Evolutionary conservation across 2,113 vertebrate species (phyloP).

Genomic region (Thryonomys swinderianus): DNA sequence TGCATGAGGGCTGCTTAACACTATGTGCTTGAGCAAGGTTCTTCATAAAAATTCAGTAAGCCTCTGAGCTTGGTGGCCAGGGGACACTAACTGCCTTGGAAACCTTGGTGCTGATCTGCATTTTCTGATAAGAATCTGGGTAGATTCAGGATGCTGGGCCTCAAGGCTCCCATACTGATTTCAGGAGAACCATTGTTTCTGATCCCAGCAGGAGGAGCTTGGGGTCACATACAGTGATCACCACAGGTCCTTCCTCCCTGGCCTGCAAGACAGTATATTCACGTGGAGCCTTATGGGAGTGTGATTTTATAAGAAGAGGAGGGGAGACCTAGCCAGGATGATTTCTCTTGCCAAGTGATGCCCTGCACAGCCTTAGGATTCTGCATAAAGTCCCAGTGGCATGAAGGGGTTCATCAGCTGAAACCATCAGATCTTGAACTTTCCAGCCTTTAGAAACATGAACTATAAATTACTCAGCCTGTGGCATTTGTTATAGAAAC

Average conservation of each 20-base stretch:
- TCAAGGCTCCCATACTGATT: slow-evolving; percentile 7
- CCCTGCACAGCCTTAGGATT: not conserved
- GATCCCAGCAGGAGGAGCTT: not conserved
- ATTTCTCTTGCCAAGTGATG: not conserved
- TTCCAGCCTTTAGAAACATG: not conserved
- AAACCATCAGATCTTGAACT: not conserved
- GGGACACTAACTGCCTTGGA: not conserved
- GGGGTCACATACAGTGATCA: not conserved
- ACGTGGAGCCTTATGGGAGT: not conserved
- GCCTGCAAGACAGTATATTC: not conserved
- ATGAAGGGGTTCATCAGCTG: not conserved
- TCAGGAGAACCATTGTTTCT: not conserved
- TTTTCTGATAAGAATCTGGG: slow-evolving; percentile 28
- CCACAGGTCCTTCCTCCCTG: not conserved
- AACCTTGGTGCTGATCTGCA: not conserved
- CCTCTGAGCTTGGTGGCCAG: not conserved
- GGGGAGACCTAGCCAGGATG: not conserved
- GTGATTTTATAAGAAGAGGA: not conserved
- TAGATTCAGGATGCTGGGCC: not conserved
- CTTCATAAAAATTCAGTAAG: slow-evolving; percentile 13
- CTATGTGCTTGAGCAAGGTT: not conserved
- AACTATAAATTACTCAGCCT: not conserved
- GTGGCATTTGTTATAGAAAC: slow-evolving; percentile 1
- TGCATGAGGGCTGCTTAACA: not conserved
- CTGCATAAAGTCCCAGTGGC: not conserved